Base-by-base conservation (phyloP, 2,888 invertebrate species). In the Oxytorus armatus region DNA sequence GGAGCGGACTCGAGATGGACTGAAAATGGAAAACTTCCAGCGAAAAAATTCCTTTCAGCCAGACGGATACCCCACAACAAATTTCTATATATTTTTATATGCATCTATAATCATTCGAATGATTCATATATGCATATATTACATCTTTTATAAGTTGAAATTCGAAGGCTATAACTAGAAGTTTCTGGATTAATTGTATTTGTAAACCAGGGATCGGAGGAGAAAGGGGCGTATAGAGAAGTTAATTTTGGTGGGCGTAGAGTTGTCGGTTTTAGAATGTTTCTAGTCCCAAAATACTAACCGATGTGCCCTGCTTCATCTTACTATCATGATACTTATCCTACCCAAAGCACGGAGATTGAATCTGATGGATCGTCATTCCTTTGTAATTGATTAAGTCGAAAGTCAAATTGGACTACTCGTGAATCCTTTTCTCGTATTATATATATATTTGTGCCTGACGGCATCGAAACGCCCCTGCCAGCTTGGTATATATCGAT, bases 321-420 rank as follows among this genome's bases (percentile, higher is more conserved):
- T 61, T 51, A 39, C 33, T 55, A 51, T 23, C 66, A 63, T 66
- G 49, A 36, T 72, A 61, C 49, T 72, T 63, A 75, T 68, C 18
- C 59, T 21, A 25, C 39, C 14, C 42, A 16, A 23, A 10, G 29
- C 29, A 29, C 49, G 36, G n/a, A 47, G 44, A 42, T 69, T 49
- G 53, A 47, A 39, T 61, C 66, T 81, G 81, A 81, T 82, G 77
- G 77, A 83, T 83, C 72, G 77, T 79, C 75, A 79, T 82, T 47
- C 55, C 33, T 74, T 65, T 63, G 51, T 82, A 83, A 83, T 82
- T 82, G 81, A 83, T 83, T 81, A 70, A 81, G 77, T 77, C 65
- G 75, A 63, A 59, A 57, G 47, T 66, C 47, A 39, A n/a, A 81
- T 72, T 55, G 75, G 21, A 21, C 70, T 33, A n/a, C 47, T 53